These are phyloP conservation scores for Corythornis cristatus DNA, from an alignment of 2,113 vertebrate genomes.

Conservation along the genomic window DNA sequence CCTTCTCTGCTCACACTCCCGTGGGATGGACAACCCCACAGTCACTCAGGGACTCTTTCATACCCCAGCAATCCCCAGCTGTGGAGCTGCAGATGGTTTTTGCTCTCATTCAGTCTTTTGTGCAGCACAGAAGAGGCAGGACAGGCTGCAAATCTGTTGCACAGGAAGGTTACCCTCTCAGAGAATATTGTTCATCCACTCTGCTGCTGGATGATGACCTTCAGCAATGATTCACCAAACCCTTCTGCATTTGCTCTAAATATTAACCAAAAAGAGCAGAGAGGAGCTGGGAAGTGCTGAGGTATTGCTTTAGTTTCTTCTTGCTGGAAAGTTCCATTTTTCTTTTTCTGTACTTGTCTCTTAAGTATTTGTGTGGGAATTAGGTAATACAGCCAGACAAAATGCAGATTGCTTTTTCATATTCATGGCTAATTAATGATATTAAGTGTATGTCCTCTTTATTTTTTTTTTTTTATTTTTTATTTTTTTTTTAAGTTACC, in stretches of 20 bases:
- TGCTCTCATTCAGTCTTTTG: background rate
- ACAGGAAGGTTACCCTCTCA: background rate
- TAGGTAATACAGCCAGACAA: background rate
- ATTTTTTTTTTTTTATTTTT: background rate
- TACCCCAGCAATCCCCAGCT: background rate
- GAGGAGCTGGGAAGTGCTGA: background rate
- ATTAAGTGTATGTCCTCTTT: background rate
- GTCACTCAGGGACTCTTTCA: background rate
- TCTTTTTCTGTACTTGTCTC: background rate
- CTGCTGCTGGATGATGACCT: background rate
- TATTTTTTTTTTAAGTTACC: background rate
- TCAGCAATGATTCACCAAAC: background rate
- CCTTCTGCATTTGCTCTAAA: background rate
- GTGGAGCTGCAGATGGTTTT: slow-evolving; percentile 1
- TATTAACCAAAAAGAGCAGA: background rate
- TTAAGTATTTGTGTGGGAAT: background rate
- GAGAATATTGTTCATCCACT: background rate
- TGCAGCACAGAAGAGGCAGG: background rate
- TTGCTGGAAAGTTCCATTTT: background rate
- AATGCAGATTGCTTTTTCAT: background rate
- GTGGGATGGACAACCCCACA: background rate
- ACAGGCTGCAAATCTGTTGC: background rate
- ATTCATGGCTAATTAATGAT: background rate
- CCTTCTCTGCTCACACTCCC: background rate
- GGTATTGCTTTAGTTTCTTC: background rate